Evolutionary conservation across 2,113 vertebrate species (phyloP).

Genomic region (Xyliphius kryptos): DNA sequence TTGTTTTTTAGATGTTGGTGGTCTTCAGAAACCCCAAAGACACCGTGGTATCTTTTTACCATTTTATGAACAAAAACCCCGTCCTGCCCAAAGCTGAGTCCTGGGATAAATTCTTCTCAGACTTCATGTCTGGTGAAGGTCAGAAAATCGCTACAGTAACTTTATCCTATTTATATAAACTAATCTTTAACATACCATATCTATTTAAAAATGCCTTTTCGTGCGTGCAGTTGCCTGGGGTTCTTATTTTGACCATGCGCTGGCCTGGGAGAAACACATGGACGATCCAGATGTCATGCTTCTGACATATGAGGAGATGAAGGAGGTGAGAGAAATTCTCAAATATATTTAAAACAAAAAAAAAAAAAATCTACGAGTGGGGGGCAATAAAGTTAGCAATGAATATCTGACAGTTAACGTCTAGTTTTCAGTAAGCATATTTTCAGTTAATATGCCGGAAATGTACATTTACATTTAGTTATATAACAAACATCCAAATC

Average conservation of each 20-base stretch:
- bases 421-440: too few species aligned
- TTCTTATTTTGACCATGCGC: conserved; percentile 47
- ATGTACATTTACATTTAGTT: too few species aligned
- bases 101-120: conserved; percentile 65
- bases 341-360: too few species aligned
- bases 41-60: conserved; percentile 64
- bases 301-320: conserved; percentile 43
- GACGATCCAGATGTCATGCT: conserved; percentile 41
- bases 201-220: neutral
- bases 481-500: too few species aligned
- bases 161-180: neutral
- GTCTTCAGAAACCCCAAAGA: conserved; percentile 72
- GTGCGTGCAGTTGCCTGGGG: conserved; percentile 40
- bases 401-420: too few species aligned
- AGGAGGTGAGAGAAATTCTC: conserved; percentile 31
- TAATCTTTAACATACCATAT: neutral
- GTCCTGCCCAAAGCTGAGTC: conserved; percentile 56
- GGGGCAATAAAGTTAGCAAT: too few species aligned
- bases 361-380: too few species aligned
- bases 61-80: conserved; percentile 63
- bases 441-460: too few species aligned
- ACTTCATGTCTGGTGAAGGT: conserved; percentile 68
- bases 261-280: conserved; percentile 40
- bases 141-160: neutral
- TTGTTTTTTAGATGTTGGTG: conserved; percentile 55